Percentiles rank a stretch among this genome's conserved stretches.
These are phyloP conservation scores for Procambarus clarkii DNA, from an alignment of 1,140 invertebrate genomes.

Conservation along the genomic window DNA sequence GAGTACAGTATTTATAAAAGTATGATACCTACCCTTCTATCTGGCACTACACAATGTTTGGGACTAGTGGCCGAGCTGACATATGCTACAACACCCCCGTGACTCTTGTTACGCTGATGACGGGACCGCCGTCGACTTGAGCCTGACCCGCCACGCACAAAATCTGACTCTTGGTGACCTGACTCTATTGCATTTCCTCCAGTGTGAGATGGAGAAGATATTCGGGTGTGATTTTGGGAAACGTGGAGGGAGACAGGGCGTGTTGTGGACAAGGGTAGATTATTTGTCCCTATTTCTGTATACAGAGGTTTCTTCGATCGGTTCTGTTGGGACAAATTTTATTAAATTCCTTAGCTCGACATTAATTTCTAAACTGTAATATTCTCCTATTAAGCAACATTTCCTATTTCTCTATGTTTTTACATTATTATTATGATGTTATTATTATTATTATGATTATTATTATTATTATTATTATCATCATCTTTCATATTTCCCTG, in stretches of 20 bases:
- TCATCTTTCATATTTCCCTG: no score
- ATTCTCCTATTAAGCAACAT: no score
- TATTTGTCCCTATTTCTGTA: conserved; percentile 72
- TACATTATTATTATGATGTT: no score
- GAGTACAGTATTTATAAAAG: background rate
- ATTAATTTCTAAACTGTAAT: no score
- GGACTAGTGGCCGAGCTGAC: conserved; percentile 38
- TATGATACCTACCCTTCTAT: conserved; percentile 72
- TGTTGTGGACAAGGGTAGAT: conserved; percentile 69
- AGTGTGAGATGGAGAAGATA: conserved; percentile 14
- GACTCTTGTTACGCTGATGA: conserved; percentile 70
- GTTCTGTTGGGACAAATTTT: conserved; percentile 3
- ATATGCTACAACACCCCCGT: conserved; percentile 62
- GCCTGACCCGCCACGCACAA: background rate
- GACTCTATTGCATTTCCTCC: background rate
- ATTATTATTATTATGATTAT: no score
- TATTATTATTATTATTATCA: no score
- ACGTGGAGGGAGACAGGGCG: conserved; percentile 68
- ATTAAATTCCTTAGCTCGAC: background rate
- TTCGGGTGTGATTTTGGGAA: conserved; percentile 17
- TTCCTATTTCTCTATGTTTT: no score
- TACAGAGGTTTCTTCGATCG: conserved; percentile 64
- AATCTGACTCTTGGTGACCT: conserved; percentile 16
- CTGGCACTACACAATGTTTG: conserved; percentile 73
- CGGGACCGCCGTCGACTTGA: conserved; percentile 36